Percentiles rank a stretch among this genome's conserved stretches.
phyloP scores from a whole-genome alignment of 1,140 invertebrate species.

The Oryzaephilus surinamensis region DNA sequence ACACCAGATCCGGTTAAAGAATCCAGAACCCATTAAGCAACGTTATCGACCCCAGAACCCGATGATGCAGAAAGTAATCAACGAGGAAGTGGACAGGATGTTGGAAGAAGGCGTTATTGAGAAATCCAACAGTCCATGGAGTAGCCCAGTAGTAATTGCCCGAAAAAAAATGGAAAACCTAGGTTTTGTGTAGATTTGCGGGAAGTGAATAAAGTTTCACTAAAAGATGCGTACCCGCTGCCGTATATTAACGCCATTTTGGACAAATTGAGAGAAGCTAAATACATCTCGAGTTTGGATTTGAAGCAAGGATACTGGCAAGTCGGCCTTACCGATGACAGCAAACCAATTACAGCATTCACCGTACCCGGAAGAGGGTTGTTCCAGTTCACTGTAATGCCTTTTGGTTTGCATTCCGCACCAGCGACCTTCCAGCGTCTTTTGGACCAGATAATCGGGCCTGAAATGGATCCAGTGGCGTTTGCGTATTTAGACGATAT shows the following conservation, averaged over 20 bases:
- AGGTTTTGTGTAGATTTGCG: slow-evolving; percentile 30
- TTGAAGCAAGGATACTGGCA: no score
- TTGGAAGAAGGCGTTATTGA: slow-evolving; percentile 17
- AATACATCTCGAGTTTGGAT: no score
- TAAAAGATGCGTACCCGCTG: no score
- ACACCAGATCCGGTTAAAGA: slow-evolving; percentile 6
- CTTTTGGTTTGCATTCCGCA: slow-evolving; percentile 29
- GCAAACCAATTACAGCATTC: slow-evolving; percentile 24
- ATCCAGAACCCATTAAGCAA: slow-evolving; percentile 6
- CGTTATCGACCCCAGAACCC: slow-evolving; percentile 8
- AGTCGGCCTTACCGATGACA: slow-evolving; percentile 22
- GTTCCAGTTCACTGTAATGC: slow-evolving; percentile 26
- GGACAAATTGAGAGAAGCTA: no score
- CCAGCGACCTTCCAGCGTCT: slow-evolving; percentile 33
- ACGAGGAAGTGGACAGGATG: slow-evolving; percentile 20
- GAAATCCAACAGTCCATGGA: slow-evolving; percentile 17
- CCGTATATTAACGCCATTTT: no score
- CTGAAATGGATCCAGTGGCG: no score
- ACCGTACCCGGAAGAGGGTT: slow-evolving; percentile 21
- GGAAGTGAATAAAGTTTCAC: no score
- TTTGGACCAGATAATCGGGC: no score
- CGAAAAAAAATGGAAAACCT: slow-evolving; percentile 20
- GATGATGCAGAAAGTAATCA: no score
- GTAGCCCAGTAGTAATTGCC: slow-evolving; percentile 21
- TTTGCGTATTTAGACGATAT: slow-evolving; percentile 22